These are phyloP conservation scores for Notoglanidium macrostoma DNA, from an alignment of 2,797 vertebrate species.

Conservation along the genomic window DNA sequence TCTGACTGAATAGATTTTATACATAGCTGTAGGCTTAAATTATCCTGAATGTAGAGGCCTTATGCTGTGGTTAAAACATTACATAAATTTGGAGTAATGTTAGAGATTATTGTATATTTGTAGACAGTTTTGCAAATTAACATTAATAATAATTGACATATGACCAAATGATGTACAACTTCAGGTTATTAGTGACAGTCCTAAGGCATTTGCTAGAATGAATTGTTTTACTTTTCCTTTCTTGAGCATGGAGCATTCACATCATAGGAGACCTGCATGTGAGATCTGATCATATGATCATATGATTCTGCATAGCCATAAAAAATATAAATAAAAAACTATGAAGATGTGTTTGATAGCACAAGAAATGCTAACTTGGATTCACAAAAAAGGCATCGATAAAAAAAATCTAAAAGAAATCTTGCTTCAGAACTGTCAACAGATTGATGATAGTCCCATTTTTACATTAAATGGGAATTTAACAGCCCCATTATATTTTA, in stretches of 20 bases:
- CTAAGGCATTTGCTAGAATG: background rate
- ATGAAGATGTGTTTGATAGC: constrained; percentile 48
- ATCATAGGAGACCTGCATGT: constrained; percentile 60
- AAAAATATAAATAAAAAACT: constrained; percentile 47
- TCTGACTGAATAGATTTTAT: background rate
- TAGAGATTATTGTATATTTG: background rate
- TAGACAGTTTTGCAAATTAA: background rate
- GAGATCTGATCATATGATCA: constrained; percentile 65
- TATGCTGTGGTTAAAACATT: background rate
- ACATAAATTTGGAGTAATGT: background rate
- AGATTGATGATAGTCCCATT: constrained; percentile 59
- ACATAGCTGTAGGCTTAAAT: background rate
- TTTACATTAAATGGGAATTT: constrained; percentile 64
- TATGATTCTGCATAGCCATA: constrained; percentile 37
- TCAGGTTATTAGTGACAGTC: background rate
- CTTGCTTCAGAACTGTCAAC: constrained; percentile 42
- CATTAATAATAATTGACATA: background rate
- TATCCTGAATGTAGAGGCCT: too few species aligned
- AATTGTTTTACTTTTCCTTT: background rate
- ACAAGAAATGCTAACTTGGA: constrained; percentile 66
- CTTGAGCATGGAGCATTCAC: constrained; percentile 24
- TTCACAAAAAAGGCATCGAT: constrained; percentile 65
- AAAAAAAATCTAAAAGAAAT: constrained; percentile 50
- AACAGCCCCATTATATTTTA: constrained; percentile 61
- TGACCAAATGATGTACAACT: background rate